Conservation (phyloP, 2,888 invertebrate genomes). For the Bruchidius siliquastri region DNA sequence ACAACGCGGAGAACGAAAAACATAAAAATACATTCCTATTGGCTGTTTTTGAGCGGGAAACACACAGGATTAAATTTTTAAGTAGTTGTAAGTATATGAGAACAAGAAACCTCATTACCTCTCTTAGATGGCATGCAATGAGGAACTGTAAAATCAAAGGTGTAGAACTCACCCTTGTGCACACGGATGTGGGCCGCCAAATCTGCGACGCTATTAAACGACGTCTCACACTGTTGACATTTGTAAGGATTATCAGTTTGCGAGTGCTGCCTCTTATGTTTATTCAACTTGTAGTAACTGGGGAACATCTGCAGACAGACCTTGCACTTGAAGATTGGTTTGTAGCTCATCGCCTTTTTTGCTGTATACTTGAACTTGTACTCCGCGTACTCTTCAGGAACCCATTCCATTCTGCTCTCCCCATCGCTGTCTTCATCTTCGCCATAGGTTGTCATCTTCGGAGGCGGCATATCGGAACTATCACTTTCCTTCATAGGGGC, state of each 20-base stretch:
- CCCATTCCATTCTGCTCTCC: conserved; percentile 29
- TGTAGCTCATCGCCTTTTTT: conserved; percentile 22
- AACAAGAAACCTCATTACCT: no score
- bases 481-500: neutral
- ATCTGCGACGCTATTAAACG: conserved; percentile 33
- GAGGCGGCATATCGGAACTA: conserved; percentile 5
- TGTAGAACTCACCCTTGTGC: conserved; percentile 33
- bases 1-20: no score
- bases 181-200: conserved; percentile 38
- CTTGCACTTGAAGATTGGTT: conserved; percentile 35
- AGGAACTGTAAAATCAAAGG: neutral
- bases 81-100: no score
- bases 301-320: conserved; percentile 38
- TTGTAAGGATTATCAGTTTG: conserved; percentile 35
- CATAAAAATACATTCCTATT: no score
- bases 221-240: conserved; percentile 31
- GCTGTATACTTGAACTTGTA: conserved; percentile 29
- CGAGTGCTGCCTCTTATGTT: conserved; percentile 32
- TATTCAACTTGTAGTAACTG: conserved; percentile 31
- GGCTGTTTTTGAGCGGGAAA: no score
- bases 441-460: neutral
- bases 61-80: no score
- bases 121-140: no score
- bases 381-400: conserved; percentile 33
- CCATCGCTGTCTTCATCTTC: conserved; percentile 23